A percentile compares a stretch with the other conserved stretches of the same genome.
Evolutionary conservation across 2,888 invertebrate genomes (phyloP).

Genomic region (Pheosia tremula): DNA sequence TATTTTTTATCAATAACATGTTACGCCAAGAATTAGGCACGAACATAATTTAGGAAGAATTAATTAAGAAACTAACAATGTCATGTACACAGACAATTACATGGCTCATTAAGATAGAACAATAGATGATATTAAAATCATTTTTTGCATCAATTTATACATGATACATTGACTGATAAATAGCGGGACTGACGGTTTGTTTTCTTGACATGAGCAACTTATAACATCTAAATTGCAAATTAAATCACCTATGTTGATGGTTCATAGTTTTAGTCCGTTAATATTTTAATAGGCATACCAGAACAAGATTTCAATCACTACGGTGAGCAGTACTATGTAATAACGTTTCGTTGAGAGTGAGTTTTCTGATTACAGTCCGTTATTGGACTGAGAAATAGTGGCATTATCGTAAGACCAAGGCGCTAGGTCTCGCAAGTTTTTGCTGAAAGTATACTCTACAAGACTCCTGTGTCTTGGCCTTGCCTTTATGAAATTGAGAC

Average conservation of each 20-base stretch:
- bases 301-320: neutral
- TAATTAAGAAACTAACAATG: neutral
- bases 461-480: too few species aligned
- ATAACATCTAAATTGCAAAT: neutral
- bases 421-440: too few species aligned
- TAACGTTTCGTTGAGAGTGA: too few species aligned
- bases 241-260: neutral
- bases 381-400: too few species aligned
- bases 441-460: too few species aligned
- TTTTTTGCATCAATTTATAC: slow-evolving; percentile 1
- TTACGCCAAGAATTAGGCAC: neutral
- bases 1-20: too few species aligned
- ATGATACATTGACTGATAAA: neutral
- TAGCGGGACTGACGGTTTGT: neutral
- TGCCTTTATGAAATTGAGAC: too few species aligned
- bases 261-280: neutral
- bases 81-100: neutral
- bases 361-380: too few species aligned
- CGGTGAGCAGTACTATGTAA: neutral
- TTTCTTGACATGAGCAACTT: neutral
- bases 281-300: neutral
- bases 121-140: neutral
- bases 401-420: too few species aligned
- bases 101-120: slow-evolving; percentile 3
- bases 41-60: neutral